Conservation (phyloP, 2,113 vertebrate genomes). For the Hippocampus guttulatus region DNA sequence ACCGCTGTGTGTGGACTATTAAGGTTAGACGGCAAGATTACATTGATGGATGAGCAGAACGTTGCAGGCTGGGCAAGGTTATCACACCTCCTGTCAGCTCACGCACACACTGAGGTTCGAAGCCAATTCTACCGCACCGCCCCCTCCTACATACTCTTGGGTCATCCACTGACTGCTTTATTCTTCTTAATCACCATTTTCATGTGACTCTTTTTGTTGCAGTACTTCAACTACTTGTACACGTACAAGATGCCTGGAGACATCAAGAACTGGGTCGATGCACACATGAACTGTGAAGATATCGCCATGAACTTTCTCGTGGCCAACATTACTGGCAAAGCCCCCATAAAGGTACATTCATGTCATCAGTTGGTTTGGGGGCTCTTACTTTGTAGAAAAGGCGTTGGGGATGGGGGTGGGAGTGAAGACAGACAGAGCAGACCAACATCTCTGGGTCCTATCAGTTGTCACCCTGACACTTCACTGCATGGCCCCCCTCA, state of each 20-base stretch:
- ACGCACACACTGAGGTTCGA: constrained; percentile 20
- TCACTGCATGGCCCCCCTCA: constrained; percentile 32
- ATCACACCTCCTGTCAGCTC: constrained; percentile 29
- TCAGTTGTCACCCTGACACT: constrained; percentile 62
- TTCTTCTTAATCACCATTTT: not conserved
- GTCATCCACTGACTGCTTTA: constrained; percentile 8
- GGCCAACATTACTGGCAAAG: constrained; percentile 96
- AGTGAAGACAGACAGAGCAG: constrained; percentile 38
- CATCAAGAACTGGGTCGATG: constrained; percentile 98
- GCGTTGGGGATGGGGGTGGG: constrained; percentile 25
- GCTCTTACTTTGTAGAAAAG: constrained; percentile 6
- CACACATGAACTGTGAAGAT: constrained; percentile 98
- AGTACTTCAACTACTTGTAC: constrained; percentile 99
- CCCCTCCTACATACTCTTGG: constrained; percentile 20
- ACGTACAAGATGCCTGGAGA: constrained; percentile 99
- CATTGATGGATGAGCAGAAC: constrained; percentile 21
- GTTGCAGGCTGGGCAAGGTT: constrained; percentile 35
- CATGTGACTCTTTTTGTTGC: constrained; percentile 28
- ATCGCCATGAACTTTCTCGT: constrained; percentile 99
- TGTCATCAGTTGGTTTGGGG: not conserved
- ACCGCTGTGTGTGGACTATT: not conserved
- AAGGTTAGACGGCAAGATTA: not conserved
- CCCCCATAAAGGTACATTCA: constrained; percentile 89
- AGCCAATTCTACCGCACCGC: constrained; percentile 8
- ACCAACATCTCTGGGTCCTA: constrained; percentile 60